phyloP scores from a whole-genome alignment of 2,797 vertebrate genomes.

The Ciconia nigra region DNA sequence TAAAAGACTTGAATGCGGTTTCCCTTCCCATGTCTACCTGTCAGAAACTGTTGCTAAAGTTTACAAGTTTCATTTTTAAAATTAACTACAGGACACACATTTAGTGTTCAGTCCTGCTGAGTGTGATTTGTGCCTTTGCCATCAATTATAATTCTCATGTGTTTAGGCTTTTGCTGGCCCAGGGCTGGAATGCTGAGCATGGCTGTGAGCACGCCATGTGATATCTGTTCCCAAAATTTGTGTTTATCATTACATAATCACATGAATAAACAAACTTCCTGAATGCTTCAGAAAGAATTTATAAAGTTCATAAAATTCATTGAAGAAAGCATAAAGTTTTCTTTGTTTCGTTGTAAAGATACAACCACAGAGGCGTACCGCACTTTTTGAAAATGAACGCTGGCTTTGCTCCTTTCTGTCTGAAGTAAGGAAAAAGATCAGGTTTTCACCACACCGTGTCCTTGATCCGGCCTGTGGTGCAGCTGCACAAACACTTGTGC shows the following conservation, averaged over 20 bases:
- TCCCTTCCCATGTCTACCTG: background rate
- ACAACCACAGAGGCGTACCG: background rate
- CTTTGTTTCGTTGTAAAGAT: background rate
- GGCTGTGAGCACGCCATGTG: rapidly evolving
- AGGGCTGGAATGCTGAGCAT: background rate
- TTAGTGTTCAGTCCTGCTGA: background rate
- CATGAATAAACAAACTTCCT: background rate
- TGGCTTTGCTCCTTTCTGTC: background rate
- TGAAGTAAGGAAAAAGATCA: background rate
- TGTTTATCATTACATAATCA: background rate
- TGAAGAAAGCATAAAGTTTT: background rate
- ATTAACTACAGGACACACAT: background rate
- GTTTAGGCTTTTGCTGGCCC: background rate
- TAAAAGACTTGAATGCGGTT: rapidly evolving
- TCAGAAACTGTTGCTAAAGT: background rate
- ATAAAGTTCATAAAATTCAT: background rate
- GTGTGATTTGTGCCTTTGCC: background rate
- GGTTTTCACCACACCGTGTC: rapidly evolving
- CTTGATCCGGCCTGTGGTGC: rapidly evolving
- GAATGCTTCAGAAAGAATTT: background rate
- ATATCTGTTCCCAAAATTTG: background rate
- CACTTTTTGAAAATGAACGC: background rate
- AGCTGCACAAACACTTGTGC: background rate
- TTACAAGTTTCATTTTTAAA: background rate
- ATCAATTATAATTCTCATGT: background rate